A percentile compares a stretch with the other conserved stretches of the same genome.
Evolutionary conservation across 2,797 vertebrate species (phyloP).

Genomic region (Typhlichthys eigenmanni): DNA sequence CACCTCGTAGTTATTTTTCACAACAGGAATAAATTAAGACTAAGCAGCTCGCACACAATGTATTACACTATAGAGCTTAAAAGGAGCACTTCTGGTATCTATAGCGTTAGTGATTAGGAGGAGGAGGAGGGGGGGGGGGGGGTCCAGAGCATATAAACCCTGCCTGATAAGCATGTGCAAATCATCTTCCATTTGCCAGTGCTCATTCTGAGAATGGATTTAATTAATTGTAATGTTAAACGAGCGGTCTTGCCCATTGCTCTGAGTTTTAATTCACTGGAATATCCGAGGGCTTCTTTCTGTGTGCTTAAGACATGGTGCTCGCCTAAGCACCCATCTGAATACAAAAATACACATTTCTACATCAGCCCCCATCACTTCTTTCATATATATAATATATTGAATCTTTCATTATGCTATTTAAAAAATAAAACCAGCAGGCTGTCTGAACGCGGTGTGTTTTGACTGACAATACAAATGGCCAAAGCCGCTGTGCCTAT

Average conservation of each 20-base stretch:
- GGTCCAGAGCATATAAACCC: constrained; percentile 61
- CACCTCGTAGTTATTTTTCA: constrained; percentile 98
- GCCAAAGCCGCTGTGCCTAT: constrained; percentile 17
- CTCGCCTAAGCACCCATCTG: constrained; percentile 53
- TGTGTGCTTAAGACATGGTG: constrained; percentile 45
- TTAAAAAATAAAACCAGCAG: constrained; percentile 12
- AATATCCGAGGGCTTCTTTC: constrained; percentile 50
- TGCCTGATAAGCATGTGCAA: constrained; percentile 78
- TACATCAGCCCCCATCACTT: constrained; percentile 13
- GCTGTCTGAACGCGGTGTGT: constrained; percentile 24
- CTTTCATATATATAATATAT: constrained; percentile 9
- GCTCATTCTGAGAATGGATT: constrained; percentile 77
- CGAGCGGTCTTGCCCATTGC: constrained; percentile 63
- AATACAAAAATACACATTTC: constrained; percentile 45
- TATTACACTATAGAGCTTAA: constrained; percentile 71
- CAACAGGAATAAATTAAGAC: constrained; percentile 99
- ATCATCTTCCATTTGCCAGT: constrained; percentile 76
- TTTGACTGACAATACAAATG: constrained; percentile 46
- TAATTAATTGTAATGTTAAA: constrained; percentile 81
- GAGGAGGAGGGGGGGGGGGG: constrained; percentile 20
- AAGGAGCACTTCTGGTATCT: constrained; percentile 79
- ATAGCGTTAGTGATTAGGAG: constrained; percentile 74
- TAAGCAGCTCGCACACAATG: constrained; percentile 81
- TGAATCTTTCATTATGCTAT: constrained; percentile 37
- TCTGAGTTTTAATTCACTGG: constrained; percentile 59